Percentiles rank a stretch among this genome's conserved stretches.
phyloP scores from a whole-genome alignment of 2,797 vertebrate genomes.

The Telmatherina bonti region DNA sequence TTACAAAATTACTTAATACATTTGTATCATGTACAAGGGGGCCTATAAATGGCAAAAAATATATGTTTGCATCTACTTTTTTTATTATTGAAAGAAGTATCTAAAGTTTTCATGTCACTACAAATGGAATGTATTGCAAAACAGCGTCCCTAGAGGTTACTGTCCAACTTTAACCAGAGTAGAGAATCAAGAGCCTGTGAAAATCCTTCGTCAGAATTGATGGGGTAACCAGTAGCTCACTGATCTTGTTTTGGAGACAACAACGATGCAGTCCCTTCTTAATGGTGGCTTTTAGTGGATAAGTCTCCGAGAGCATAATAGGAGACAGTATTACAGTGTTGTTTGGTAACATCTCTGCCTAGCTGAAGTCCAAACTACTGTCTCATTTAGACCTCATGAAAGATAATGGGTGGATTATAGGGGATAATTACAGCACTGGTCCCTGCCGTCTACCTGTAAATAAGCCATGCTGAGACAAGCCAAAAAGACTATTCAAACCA shows the following conservation, averaged over 20 bases:
- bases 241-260: not conserved
- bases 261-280: not conserved
- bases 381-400: not conserved
- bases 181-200: not conserved
- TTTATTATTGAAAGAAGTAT: too few species aligned
- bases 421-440: not conserved
- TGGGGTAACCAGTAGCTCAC: not conserved
- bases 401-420: conserved; percentile 5
- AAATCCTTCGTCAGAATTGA: not conserved
- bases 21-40: not conserved
- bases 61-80: not conserved
- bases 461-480: not conserved
- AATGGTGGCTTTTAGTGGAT: not conserved
- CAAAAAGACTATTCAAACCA: not conserved
- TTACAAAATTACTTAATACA: not conserved
- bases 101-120: too few species aligned
- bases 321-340: not conserved
- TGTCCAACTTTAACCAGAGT: not conserved
- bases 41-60: not conserved
- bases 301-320: not conserved
- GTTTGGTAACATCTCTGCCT: not conserved
- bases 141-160: not conserved
- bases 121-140: too few species aligned
- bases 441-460: not conserved
- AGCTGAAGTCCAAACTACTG: not conserved